phyloP scores from a whole-genome alignment of 1,140 invertebrate genomes.

The Parasteatoda tepidariorum region DNA sequence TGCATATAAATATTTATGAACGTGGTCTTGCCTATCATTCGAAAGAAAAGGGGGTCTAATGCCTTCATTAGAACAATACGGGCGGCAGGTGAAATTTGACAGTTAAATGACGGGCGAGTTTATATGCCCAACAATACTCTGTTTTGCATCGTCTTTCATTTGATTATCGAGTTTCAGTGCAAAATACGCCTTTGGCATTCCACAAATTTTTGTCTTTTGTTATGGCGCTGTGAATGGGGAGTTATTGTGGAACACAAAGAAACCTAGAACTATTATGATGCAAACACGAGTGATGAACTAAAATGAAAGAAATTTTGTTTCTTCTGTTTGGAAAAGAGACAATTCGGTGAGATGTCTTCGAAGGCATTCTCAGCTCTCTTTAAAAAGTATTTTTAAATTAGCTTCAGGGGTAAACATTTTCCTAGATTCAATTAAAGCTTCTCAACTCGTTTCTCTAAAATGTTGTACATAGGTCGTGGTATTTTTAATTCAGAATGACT shows the following conservation, averaged over 20 bases:
- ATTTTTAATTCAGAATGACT: not conserved
- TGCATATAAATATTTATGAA: slow-evolving; percentile 57
- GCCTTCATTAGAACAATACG: slow-evolving; percentile 55
- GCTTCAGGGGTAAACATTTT: not conserved
- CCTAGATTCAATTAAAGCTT: slow-evolving; percentile 27
- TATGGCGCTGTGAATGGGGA: slow-evolving; percentile 8
- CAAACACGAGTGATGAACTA: slow-evolving; percentile 6
- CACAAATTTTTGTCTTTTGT: slow-evolving; percentile 40
- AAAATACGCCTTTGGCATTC: not conserved
- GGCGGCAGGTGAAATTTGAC: slow-evolving; percentile 54
- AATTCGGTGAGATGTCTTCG: not conserved
- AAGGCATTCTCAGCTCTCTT: not conserved
- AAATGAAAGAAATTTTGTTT: not conserved
- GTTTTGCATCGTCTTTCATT: slow-evolving; percentile 33
- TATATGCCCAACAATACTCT: slow-evolving; percentile 20
- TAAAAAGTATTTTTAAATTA: slow-evolving; percentile 30
- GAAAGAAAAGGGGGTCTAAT: slow-evolving; percentile 33
- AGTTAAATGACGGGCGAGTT: slow-evolving; percentile 50
- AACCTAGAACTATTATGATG: slow-evolving; percentile 14
- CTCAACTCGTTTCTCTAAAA: not conserved
- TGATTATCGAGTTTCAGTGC: slow-evolving; percentile 24
- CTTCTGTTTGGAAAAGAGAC: not conserved
- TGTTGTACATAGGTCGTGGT: not conserved
- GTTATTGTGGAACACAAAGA: slow-evolving; percentile 28
- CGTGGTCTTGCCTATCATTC: slow-evolving; percentile 21